Conservation (phyloP, 1,140 invertebrate genomes). For the Listronotus bonariensis region DNA sequence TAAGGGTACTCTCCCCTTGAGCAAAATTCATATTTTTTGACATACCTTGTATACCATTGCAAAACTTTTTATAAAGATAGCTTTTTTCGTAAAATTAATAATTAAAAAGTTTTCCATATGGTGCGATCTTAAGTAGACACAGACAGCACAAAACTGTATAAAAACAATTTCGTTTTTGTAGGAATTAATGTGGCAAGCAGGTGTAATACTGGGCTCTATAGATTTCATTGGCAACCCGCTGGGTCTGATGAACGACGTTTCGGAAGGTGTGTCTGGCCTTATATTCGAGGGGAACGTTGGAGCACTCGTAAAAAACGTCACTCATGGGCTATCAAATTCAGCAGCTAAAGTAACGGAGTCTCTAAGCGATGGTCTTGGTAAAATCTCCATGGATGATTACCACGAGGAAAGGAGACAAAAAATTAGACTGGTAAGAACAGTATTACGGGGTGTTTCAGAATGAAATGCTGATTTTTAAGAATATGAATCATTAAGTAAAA, state of each 20-base stretch:
- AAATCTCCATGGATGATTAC: constrained; percentile 86
- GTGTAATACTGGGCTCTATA: constrained; percentile 92
- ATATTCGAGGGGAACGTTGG: constrained; percentile 89
- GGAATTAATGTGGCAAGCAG: constrained; percentile 94
- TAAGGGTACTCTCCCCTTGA: too few relatives aligned
- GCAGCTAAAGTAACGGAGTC: constrained; percentile 91
- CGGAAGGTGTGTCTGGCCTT: constrained; percentile 91
- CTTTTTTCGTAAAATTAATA: too few relatives aligned
- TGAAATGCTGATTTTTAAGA: too few relatives aligned
- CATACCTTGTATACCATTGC: too few relatives aligned
- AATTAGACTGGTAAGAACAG: constrained; percentile 62
- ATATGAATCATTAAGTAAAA: too few relatives aligned
- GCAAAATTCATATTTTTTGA: too few relatives aligned
- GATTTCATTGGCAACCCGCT: constrained; percentile 97
- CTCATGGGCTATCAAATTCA: constrained; percentile 96
- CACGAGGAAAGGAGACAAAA: constrained; percentile 85
- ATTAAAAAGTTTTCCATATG: too few relatives aligned
- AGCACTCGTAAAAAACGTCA: constrained; percentile 91
- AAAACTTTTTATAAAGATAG: too few relatives aligned
- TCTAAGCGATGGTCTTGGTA: constrained; percentile 87
- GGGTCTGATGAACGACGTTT: constrained; percentile 93
- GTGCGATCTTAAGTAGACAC: too few relatives aligned
- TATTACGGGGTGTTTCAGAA: too few relatives aligned
- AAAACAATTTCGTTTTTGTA: constrained; percentile 53
- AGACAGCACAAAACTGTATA: not conserved